Base-by-base conservation (phyloP, 2,888 invertebrate genomes). In the Craniophora ligustri region DNA sequence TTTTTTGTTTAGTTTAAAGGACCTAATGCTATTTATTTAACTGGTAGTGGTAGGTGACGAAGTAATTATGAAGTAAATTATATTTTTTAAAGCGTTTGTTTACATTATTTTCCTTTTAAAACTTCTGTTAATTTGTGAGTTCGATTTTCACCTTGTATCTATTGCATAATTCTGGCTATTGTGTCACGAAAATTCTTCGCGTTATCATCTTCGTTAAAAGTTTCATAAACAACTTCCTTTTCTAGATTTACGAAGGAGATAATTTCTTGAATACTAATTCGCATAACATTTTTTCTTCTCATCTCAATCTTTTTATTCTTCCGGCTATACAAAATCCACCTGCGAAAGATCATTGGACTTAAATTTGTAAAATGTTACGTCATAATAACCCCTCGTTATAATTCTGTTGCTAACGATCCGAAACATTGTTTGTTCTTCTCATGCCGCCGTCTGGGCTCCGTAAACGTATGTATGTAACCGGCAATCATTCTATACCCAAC, bases 391-490 rank as follows among this genome's bases (percentile, higher is more conserved):
- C 79, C 83, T 82, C 78, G 81, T 79, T 77, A 84, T 90, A 89
- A 88, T 91, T 88, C 81, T 85, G 87, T 82, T 85, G 74, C 84
- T 91, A 93, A 93, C 92, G 91, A 92, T 75, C 88, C 88, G 85
- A 90, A 84, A 89, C 89, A 87, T 84, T 93, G 92, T 93, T 92
- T 92, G 92, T 92, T 93, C 91, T 92, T 89, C 89, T 86, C 84
- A 81, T 77, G 81, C 85, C 82, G 82, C 81, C 76, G 80, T 82
- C 81, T 82, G 80, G 81, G 79, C 78, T 81, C 78, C 72, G 80
- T 87, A 89, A 89, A 87, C 85, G 88, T 79, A 85, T 78, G 81
- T 78, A 80, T 81, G 84, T 80, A 91, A 87, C 92, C 87, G 72
- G 84, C 84, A 92, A 93, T 93, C 91, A 92, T 87, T 86, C 81